Conservation (phyloP, 2,113 vertebrate species). For the Pseudonaja textilis region DNA sequence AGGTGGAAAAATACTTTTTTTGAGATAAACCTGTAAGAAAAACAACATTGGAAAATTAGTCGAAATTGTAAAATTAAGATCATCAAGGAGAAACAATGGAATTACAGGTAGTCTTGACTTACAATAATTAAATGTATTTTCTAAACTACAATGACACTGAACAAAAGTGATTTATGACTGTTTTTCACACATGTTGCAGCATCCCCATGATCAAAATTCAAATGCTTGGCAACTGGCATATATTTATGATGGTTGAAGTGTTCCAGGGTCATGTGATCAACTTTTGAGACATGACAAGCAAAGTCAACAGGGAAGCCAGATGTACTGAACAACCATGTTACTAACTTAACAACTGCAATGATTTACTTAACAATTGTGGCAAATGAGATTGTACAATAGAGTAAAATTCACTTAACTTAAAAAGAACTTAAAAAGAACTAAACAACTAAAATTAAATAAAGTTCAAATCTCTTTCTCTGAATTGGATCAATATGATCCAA, state of each 20-base stretch:
- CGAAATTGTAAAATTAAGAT: not conserved
- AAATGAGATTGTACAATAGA: not conserved
- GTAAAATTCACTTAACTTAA: not conserved
- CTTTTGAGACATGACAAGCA: not conserved
- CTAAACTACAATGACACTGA: not conserved
- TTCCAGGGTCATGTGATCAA: not conserved
- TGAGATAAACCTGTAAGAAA: conserved; percentile 86
- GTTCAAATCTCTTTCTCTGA: not conserved
- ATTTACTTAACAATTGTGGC: not conserved
- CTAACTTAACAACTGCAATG: not conserved
- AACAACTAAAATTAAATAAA: not conserved
- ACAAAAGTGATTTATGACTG: not conserved
- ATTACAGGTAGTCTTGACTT: not conserved
- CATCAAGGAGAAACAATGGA: not conserved
- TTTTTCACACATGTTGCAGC: not conserved
- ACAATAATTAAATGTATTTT: not conserved
- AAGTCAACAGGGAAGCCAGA: not conserved
- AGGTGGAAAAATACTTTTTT: conserved; percentile 91
- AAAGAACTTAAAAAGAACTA: not conserved
- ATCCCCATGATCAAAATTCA: not conserved
- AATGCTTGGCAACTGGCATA: not conserved
- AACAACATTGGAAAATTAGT: not conserved
- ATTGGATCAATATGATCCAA: not conserved
- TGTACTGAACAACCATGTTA: not conserved
- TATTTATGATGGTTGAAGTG: not conserved